Percentiles rank a stretch among this genome's conserved stretches.
phyloP scores from a whole-genome alignment of 2,888 invertebrate genomes.

The Drepana falcataria region DNA sequence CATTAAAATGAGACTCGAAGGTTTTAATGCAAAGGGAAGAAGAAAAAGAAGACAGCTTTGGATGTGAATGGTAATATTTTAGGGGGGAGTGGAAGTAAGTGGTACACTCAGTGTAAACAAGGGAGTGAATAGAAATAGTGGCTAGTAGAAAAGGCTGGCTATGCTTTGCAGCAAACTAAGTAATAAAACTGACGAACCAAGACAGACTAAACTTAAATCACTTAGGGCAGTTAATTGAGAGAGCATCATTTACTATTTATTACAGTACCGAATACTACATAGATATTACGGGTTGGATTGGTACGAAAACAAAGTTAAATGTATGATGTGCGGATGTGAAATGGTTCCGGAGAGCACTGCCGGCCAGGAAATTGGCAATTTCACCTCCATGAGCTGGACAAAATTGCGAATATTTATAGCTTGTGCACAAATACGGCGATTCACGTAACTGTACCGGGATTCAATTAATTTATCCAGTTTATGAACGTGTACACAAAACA shows the following conservation, averaged over 20 bases:
- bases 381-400: conserved; percentile 25
- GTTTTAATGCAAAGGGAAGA: no score
- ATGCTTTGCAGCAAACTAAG: no score
- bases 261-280: background rate
- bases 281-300: conserved; percentile 16
- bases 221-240: no score
- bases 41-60: no score
- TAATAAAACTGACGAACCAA: no score
- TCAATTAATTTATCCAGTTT: background rate
- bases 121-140: no score
- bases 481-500: background rate
- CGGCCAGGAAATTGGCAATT: conserved; percentile 67
- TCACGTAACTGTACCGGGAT: background rate
- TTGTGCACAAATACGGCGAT: conserved; percentile 5
- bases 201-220: no score
- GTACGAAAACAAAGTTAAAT: conserved; percentile 39
- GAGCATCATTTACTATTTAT: background rate
- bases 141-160: no score
- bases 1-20: no score
- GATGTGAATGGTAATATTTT: no score
- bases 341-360: conserved; percentile 27
- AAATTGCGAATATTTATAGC: conserved; percentile 28
- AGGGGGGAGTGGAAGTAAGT: no score
- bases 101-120: no score
- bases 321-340: conserved; percentile 26